These are phyloP conservation scores for Allophyes oxyacanthae DNA, from an alignment of 2,888 invertebrate species.

Conservation along the genomic window DNA sequence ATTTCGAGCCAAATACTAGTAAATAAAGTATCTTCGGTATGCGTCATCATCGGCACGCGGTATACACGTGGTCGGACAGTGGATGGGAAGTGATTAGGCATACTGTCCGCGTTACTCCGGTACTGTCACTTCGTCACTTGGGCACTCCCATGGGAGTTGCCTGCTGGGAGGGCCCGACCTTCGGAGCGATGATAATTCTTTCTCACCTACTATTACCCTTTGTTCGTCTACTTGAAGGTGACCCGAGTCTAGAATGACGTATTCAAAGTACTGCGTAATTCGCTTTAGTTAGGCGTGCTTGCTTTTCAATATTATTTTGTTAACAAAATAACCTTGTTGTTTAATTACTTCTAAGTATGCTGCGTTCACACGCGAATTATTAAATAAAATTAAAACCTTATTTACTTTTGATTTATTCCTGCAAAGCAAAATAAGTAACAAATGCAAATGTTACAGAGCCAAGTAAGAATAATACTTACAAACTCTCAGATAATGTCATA, in stretches of 20 bases:
- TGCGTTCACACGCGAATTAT: slow-evolving; percentile 31
- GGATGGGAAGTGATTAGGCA: slow-evolving; percentile 30
- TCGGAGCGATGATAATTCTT: slow-evolving; percentile 50
- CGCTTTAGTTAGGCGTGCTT: slow-evolving; percentile 23
- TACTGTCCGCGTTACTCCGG: slow-evolving; percentile 8
- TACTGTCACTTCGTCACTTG: slow-evolving; percentile 28
- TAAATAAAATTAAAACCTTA: slow-evolving; percentile 11
- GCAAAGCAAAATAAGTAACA: neutral
- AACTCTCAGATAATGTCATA: neutral
- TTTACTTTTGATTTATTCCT: slow-evolving; percentile 26
- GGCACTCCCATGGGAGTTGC: slow-evolving; percentile 63
- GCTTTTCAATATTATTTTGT: slow-evolving; percentile 22
- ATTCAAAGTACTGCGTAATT: slow-evolving; percentile 13
- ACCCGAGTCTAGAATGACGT: slow-evolving; percentile 25
- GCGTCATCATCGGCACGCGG: slow-evolving; percentile 39
- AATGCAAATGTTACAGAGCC: neutral
- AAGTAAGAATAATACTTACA: slow-evolving; percentile 2
- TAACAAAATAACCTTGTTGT: slow-evolving; percentile 32
- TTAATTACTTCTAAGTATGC: slow-evolving; percentile 34
- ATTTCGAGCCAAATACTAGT: slow-evolving; percentile 44
- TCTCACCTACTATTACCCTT: slow-evolving; percentile 53
- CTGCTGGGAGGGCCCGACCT: slow-evolving; percentile 61
- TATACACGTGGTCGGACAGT: slow-evolving; percentile 30
- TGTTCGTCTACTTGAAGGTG: slow-evolving; percentile 50
- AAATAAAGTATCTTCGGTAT: slow-evolving; percentile 46